Evolutionary conservation across 2,797 vertebrate species (phyloP).

Genomic region (Acanthurus leucopareius): DNA sequence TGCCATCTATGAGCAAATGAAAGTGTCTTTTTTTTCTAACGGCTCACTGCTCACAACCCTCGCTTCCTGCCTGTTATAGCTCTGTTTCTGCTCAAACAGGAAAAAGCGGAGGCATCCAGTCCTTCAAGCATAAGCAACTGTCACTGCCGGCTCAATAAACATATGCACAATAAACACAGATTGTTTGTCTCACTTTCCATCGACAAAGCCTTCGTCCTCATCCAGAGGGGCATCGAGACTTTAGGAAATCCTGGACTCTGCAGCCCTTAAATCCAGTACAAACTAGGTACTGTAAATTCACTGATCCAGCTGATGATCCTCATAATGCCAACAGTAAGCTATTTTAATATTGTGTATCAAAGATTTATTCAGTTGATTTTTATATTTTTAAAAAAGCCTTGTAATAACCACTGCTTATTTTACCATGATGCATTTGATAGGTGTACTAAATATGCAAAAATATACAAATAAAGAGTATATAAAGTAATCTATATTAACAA

Average conservation of each 20-base stretch:
- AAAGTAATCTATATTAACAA: slow-evolving; percentile 1
- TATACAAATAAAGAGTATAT: neutral
- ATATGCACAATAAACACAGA: slow-evolving; percentile 55
- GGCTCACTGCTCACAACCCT: slow-evolving; percentile 47
- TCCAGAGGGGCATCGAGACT: slow-evolving; percentile 52
- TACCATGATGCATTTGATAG: neutral
- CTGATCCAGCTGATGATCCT: slow-evolving; percentile 2
- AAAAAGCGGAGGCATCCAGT: slow-evolving; percentile 65
- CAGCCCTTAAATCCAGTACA: slow-evolving; percentile 35
- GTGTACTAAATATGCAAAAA: neutral
- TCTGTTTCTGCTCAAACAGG: slow-evolving; percentile 64
- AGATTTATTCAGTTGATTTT: neutral
- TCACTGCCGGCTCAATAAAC: slow-evolving; percentile 46
- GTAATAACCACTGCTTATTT: neutral
- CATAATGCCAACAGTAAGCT: neutral
- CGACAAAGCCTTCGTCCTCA: slow-evolving; percentile 36
- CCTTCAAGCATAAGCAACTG: slow-evolving; percentile 68
- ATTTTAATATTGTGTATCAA: neutral
- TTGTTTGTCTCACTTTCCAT: slow-evolving; percentile 49
- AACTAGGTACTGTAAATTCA: slow-evolving; percentile 2
- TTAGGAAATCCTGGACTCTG: slow-evolving; percentile 48
- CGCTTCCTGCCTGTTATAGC: slow-evolving; percentile 66
- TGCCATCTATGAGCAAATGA: slow-evolving; percentile 57
- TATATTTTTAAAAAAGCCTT: neutral
- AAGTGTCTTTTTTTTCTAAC: slow-evolving; percentile 42